phyloP scores from a whole-genome alignment of 2,888 invertebrate species.

The Calameuta pallipes region DNA sequence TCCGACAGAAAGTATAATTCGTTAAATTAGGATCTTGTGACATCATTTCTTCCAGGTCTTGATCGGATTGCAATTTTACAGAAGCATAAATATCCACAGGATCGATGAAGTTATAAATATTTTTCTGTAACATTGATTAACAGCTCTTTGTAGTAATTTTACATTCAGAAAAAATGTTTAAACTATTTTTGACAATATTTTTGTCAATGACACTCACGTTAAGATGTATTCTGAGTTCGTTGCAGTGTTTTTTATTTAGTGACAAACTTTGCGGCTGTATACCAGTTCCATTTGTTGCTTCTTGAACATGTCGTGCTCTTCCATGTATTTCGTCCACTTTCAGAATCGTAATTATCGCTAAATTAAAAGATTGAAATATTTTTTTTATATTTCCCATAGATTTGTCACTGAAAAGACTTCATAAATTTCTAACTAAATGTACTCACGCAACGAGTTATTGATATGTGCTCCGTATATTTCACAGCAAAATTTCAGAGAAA shows the following conservation, averaged over 20 bases:
- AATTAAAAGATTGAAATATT: not conserved
- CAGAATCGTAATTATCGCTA: conserved; percentile 35
- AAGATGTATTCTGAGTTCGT: conserved; percentile 33
- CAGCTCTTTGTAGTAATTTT: not conserved
- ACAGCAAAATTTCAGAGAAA: conserved; percentile 36
- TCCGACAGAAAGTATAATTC: conserved; percentile 41
- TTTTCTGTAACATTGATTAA: conserved; percentile 31
- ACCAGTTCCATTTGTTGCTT: conserved; percentile 26
- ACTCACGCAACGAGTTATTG: conserved; percentile 43
- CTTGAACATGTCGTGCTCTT: conserved; percentile 32
- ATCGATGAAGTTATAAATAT: conserved; percentile 45
- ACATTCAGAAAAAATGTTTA: not conserved
- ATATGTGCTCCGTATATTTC: conserved; percentile 39
- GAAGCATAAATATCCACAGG: conserved; percentile 44
- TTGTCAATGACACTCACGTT: conserved; percentile 29
- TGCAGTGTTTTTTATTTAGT: conserved; percentile 23
- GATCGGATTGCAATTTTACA: conserved; percentile 24
- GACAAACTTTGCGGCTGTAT: conserved; percentile 25
- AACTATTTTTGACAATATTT: not conserved
- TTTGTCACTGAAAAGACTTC: not conserved
- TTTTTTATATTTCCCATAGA: not conserved
- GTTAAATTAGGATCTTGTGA: conserved; percentile 9
- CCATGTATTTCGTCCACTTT: conserved; percentile 40
- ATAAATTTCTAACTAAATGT: conserved; percentile 1
- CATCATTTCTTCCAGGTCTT: conserved; percentile 20